phyloP scores from a whole-genome alignment of 2,113 vertebrate genomes.

The Austrofundulus limnaeus region DNA sequence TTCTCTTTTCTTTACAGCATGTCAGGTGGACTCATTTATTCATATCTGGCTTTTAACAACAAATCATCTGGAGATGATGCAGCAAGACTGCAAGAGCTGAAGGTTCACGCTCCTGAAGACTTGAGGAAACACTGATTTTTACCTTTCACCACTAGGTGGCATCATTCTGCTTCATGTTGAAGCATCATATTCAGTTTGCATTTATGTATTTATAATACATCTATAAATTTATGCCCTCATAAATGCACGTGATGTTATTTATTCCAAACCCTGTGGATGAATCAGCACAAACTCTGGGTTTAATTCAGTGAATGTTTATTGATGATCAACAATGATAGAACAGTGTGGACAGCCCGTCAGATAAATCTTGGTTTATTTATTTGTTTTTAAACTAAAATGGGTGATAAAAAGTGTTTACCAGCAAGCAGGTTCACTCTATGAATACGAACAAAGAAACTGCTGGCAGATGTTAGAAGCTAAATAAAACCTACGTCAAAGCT shows the following conservation, averaged over 20 bases:
- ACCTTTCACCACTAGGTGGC: slow-evolving; percentile 31
- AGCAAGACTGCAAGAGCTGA: slow-evolving; percentile 28
- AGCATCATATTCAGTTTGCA: slow-evolving; percentile 14
- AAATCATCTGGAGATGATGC: slow-evolving; percentile 9
- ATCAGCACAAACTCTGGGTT: not conserved
- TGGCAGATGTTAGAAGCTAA: slow-evolving; percentile 50
- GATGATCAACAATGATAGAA: slow-evolving; percentile 70
- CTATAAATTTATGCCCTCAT: too few species aligned
- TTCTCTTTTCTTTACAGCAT: slow-evolving; percentile 76
- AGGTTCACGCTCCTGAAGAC: slow-evolving; percentile 19
- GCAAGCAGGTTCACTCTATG: slow-evolving; percentile 61
- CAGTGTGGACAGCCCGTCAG: slow-evolving; percentile 65
- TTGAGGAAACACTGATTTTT: not conserved
- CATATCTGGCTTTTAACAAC: slow-evolving; percentile 80
- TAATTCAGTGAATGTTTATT: slow-evolving; percentile 77
- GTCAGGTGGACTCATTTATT: slow-evolving; percentile 87
- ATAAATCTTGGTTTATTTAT: slow-evolving; percentile 55
- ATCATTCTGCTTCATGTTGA: slow-evolving; percentile 62
- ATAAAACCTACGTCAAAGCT: slow-evolving; percentile 56
- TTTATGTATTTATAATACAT: not conserved
- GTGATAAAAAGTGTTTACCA: slow-evolving; percentile 43
- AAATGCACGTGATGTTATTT: not conserved
- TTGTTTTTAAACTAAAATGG: slow-evolving; percentile 57
- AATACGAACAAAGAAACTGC: slow-evolving; percentile 41
- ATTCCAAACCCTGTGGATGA: slow-evolving; percentile 8